A percentile compares a stretch with the other conserved stretches of the same genome.
Conservation (phyloP, 2,797 vertebrate species). For the Anguilla marmorata region DNA sequence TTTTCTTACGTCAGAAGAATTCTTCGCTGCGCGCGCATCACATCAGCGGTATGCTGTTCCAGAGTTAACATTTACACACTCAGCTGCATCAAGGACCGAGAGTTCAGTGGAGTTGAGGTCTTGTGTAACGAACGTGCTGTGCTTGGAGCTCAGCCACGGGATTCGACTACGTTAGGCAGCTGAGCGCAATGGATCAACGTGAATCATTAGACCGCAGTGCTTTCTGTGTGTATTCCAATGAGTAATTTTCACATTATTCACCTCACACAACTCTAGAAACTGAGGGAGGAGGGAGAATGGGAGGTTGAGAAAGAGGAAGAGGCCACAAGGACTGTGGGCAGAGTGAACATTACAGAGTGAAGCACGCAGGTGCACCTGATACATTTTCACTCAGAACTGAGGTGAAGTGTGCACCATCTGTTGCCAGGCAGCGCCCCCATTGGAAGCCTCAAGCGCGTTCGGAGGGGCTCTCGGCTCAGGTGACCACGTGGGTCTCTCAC, state of each 20-base stretch:
- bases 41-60: neutral
- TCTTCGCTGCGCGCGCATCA: neutral
- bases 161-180: neutral
- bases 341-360: neutral
- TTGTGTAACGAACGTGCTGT: conserved; percentile 6
- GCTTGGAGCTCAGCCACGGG: neutral
- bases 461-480: neutral
- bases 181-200: neutral
- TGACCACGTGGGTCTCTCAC: neutral
- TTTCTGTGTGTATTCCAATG: neutral
- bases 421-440: neutral
- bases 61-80: conserved; percentile 16
- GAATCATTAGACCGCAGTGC: neutral
- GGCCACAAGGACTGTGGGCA: neutral
- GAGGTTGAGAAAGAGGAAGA: neutral
- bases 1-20: neutral
- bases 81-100: neutral
- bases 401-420: neutral
- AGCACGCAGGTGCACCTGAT: neutral
- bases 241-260: neutral
- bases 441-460: neutral
- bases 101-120: conserved; percentile 12
- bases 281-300: neutral
- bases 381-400: neutral
- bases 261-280: neutral